Evolutionary conservation across 2,797 vertebrate species (phyloP).

Genomic region (Poeciliopsis paucimaculata): DNA sequence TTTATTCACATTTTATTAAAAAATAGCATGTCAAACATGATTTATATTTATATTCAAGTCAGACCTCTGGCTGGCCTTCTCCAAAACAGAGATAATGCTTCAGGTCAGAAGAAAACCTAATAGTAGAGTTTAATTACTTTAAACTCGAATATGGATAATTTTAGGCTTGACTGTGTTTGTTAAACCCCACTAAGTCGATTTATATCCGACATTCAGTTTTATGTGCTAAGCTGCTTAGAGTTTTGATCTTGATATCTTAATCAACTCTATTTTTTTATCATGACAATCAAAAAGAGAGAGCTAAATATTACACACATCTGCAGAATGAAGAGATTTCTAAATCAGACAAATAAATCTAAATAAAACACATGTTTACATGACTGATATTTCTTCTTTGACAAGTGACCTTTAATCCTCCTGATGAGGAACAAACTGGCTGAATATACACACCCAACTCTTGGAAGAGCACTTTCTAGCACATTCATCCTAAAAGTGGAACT

Average conservation of each 20-base stretch:
- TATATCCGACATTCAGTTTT: neutral
- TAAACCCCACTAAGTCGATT: too few relatives aligned
- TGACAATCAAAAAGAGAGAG: neutral
- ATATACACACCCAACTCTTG: neutral
- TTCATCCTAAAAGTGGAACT: constrained; percentile 44
- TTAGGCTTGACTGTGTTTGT: neutral
- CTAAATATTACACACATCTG: neutral
- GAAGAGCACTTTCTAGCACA: neutral
- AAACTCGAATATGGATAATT: neutral
- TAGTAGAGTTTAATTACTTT: neutral
- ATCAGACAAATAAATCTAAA: neutral
- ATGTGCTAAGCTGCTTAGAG: neutral
- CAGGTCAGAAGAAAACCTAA: neutral
- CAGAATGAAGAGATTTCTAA: neutral
- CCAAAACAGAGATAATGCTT: neutral
- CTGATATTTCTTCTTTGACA: neutral
- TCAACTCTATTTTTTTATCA: neutral
- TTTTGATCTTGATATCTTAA: neutral
- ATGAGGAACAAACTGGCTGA: neutral
- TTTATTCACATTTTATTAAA: neutral
- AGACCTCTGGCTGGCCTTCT: neutral
- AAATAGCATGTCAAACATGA: neutral
- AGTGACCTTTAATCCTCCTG: neutral
- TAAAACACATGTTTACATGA: neutral
- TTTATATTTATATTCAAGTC: neutral